These are phyloP conservation scores for Scomber japonicus DNA, from an alignment of 2,113 vertebrate genomes.

Conservation along the genomic window DNA sequence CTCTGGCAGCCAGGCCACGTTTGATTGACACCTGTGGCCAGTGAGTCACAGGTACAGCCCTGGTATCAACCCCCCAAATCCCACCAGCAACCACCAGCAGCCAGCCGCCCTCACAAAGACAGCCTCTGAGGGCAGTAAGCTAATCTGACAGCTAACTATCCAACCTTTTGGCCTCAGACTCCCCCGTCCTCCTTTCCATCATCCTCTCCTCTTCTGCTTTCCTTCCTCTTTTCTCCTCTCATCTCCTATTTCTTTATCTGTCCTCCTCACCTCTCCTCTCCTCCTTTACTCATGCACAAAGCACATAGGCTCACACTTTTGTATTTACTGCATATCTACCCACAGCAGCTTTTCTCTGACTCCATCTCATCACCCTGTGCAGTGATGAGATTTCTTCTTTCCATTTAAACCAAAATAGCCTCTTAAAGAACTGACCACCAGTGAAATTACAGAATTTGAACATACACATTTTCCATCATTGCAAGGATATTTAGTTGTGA, in stretches of 20 bases:
- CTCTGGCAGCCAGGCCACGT: constrained; percentile 51
- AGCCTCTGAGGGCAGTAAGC: constrained; percentile 29
- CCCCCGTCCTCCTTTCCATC: neutral
- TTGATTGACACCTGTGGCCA: constrained; percentile 72
- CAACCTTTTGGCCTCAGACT: neutral
- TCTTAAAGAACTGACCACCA: neutral
- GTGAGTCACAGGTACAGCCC: constrained; percentile 69
- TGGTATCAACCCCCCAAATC: constrained; percentile 6
- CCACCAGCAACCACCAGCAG: constrained; percentile 8
- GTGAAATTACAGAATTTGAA: neutral
- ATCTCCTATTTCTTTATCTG: too few relatives aligned
- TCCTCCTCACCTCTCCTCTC: neutral
- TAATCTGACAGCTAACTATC: constrained; percentile 50
- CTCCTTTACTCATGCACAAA: neutral
- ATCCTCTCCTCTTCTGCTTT: neutral
- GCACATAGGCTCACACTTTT: too few relatives aligned
- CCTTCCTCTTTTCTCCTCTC: neutral
- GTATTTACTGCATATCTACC: neutral
- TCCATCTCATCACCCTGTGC: neutral
- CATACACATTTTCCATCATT: neutral
- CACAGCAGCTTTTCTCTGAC: neutral
- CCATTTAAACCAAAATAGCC: neutral
- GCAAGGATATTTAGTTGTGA: neutral
- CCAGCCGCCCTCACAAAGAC: constrained; percentile 48
- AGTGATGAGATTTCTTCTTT: neutral